Conservation (phyloP, 1,140 invertebrate species). For the Archegozetes longisetosus region DNA sequence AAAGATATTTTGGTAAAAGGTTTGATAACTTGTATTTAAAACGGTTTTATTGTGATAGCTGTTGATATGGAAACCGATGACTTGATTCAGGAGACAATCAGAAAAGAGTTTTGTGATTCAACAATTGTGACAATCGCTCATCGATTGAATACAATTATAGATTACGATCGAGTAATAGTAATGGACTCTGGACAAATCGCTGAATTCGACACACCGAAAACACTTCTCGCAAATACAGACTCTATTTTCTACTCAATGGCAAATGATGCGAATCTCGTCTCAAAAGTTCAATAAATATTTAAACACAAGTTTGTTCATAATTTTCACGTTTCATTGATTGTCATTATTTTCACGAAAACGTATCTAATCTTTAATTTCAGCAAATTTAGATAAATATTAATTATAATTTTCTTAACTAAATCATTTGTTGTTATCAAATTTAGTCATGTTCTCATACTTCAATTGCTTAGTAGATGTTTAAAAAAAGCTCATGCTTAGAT, state of each 20-base stretch:
- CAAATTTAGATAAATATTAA: too few species aligned
- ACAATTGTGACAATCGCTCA: conserved; percentile 34
- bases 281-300: neutral
- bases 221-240: conserved; percentile 26
- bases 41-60: conserved; percentile 19
- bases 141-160: conserved; percentile 31
- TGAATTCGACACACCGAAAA: conserved; percentile 31
- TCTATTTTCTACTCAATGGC: conserved; percentile 30
- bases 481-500: too few species aligned
- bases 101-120: conserved; percentile 28
- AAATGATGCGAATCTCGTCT: conserved; percentile 25
- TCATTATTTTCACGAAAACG: too few species aligned
- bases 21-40: neutral
- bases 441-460: too few species aligned
- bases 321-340: too few species aligned
- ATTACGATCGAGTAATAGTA: conserved; percentile 25
- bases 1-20: conserved; percentile 2
- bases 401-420: too few species aligned
- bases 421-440: too few species aligned
- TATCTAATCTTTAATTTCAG: too few species aligned
- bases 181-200: conserved; percentile 32
- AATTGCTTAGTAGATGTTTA: too few species aligned
- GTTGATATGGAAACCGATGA: conserved; percentile 30
- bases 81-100: conserved; percentile 31
- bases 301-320: too few species aligned